These are phyloP conservation scores for Myotis daubentonii DNA, from an alignment of 2,797 vertebrate species.

Conservation along the genomic window DNA sequence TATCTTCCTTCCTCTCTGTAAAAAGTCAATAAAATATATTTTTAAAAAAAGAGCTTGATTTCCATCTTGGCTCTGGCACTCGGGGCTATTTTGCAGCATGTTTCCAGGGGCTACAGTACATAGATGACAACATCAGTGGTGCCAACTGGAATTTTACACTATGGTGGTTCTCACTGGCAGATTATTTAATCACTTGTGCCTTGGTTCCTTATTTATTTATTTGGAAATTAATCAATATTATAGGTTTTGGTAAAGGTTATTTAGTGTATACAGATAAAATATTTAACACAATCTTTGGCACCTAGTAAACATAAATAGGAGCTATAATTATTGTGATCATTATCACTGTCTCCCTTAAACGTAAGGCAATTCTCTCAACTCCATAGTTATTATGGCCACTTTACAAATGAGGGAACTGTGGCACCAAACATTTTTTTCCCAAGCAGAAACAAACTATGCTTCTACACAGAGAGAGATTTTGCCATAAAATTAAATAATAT, in stretches of 20 bases:
- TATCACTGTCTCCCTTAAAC: background rate
- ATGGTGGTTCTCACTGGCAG: background rate
- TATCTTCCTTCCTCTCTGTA: too few relatives aligned
- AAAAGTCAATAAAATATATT: too few relatives aligned
- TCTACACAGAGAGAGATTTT: background rate
- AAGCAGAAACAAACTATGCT: background rate
- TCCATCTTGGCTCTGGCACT: background rate
- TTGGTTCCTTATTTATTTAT: background rate
- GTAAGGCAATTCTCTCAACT: background rate
- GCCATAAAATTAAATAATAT: background rate
- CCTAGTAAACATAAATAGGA: background rate
- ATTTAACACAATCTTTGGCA: background rate
- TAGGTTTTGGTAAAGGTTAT: background rate
- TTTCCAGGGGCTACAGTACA: fast-evolving
- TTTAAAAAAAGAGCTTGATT: background rate
- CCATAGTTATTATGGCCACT: background rate
- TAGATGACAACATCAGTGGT: fast-evolving
- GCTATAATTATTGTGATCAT: background rate
- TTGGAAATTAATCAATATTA: background rate
- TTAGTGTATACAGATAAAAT: background rate
- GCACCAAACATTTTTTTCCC: background rate
- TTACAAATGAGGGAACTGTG: background rate
- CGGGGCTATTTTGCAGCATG: fast-evolving
- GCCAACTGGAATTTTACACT: background rate
- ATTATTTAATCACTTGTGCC: background rate